These are phyloP conservation scores for Dipodomys spectabilis DNA, from an alignment of 2,113 vertebrate genomes.

Conservation along the genomic window DNA sequence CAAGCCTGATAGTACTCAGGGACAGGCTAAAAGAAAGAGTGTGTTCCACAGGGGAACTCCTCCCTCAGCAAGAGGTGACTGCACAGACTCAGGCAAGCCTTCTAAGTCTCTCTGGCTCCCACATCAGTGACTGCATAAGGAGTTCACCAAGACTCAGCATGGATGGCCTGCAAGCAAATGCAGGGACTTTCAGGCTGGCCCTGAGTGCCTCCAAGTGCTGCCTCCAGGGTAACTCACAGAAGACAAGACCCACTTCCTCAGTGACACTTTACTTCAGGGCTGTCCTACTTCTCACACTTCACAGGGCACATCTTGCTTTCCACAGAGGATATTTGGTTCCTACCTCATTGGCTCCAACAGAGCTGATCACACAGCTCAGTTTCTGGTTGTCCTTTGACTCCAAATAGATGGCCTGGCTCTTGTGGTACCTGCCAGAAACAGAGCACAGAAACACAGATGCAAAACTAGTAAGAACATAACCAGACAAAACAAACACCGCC, in stretches of 20 bases:
- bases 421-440: slow-evolving; percentile 93
- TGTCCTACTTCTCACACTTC: background rate
- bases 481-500: background rate
- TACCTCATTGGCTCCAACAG: slow-evolving; percentile 98
- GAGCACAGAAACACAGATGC: background rate
- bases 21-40: background rate
- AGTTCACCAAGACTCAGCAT: background rate
- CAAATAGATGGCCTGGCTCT: slow-evolving; percentile 98
- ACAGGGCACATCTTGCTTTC: background rate
- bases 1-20: background rate
- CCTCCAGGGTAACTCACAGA: background rate
- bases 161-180: background rate
- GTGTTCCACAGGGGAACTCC: background rate
- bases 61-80: background rate
- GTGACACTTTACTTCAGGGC: background rate
- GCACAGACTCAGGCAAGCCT: background rate
- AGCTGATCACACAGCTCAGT: slow-evolving; percentile 99
- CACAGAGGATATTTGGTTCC: background rate
- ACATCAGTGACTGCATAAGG: background rate
- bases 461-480: background rate
- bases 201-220: too few species aligned
- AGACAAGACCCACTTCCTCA: background rate
- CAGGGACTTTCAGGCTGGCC: background rate
- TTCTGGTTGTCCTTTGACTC: slow-evolving; percentile 99
- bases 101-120: background rate